A percentile compares a stretch with the other conserved stretches of the same genome.
Conservation (phyloP, 2,888 invertebrate species). For the Andricus curvator region DNA sequence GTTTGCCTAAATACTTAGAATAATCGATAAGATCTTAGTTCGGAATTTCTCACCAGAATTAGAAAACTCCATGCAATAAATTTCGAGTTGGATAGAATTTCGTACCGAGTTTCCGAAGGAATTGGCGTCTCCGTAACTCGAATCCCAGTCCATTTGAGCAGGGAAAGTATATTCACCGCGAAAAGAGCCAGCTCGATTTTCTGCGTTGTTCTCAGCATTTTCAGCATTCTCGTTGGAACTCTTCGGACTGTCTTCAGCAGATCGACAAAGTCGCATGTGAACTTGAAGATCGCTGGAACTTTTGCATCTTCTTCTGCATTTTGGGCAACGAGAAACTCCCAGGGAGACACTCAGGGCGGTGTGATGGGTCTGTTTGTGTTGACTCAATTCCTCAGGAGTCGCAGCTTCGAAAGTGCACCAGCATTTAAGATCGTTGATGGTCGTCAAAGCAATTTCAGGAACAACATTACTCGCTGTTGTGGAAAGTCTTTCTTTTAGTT, state of each 20-base stretch:
- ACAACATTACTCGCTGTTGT: constrained; percentile 82
- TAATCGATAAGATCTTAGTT: not conserved
- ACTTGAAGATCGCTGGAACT: constrained; percentile 88
- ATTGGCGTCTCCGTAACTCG: constrained; percentile 67
- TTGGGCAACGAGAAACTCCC: constrained; percentile 90
- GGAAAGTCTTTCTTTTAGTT: constrained; percentile 87
- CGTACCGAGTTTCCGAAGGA: constrained; percentile 73
- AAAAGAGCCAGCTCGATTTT: constrained; percentile 61
- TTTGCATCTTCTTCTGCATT: constrained; percentile 92
- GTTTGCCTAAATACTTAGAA: not conserved
- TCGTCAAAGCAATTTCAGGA: constrained; percentile 90
- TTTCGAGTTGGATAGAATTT: constrained; percentile 53
- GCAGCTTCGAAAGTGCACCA: constrained; percentile 75
- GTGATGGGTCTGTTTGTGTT: constrained; percentile 74
- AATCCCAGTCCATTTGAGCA: constrained; percentile 73
- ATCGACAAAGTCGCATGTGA: constrained; percentile 86
- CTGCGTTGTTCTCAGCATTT: constrained; percentile 9
- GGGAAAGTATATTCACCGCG: constrained; percentile 72
- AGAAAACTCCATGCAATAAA: constrained; percentile 8
- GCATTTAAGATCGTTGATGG: constrained; percentile 79
- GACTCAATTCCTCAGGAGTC: constrained; percentile 70
- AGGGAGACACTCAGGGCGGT: constrained; percentile 76
- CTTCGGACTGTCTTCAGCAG: constrained; percentile 53
- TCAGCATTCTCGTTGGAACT: constrained; percentile 12
- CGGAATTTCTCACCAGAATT: constrained; percentile 2